These are phyloP conservation scores for Euplexia lucipara DNA, from an alignment of 2,888 invertebrate species.

Conservation along the genomic window DNA sequence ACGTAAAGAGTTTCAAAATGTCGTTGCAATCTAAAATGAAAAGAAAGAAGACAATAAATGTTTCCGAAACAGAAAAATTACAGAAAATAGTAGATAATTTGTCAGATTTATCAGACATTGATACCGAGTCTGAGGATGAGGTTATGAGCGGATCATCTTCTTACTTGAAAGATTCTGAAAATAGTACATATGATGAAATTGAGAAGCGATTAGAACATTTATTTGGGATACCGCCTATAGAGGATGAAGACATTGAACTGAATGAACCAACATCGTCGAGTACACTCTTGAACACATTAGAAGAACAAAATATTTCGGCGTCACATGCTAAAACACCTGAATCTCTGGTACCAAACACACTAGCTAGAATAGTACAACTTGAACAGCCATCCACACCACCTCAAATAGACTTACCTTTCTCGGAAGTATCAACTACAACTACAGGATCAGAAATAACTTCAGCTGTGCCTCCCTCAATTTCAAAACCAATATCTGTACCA, in stretches of 20 bases:
- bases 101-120: slow-evolving; percentile 40
- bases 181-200: slow-evolving; percentile 22
- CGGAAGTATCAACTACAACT: slow-evolving; percentile 10
- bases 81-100: slow-evolving; percentile 25
- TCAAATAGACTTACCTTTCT: slow-evolving; percentile 17
- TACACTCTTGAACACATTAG: slow-evolving; percentile 10
- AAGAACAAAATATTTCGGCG: slow-evolving; percentile 10
- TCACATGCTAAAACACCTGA: slow-evolving; percentile 10
- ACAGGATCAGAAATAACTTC: slow-evolving; percentile 9
- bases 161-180: slow-evolving; percentile 24
- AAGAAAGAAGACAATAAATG: slow-evolving; percentile 13
- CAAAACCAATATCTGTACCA: slow-evolving; percentile 22
- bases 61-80: slow-evolving; percentile 11
- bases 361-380: slow-evolving; percentile 13
- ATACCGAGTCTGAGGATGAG: slow-evolving; percentile 36
- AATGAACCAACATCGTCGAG: slow-evolving; percentile 16
- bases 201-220: slow-evolving; percentile 22
- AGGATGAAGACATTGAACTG: slow-evolving; percentile 17
- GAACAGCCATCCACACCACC: slow-evolving; percentile 22
- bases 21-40: slow-evolving; percentile 17
- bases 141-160: slow-evolving; percentile 18
- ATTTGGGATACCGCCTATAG: slow-evolving; percentile 18
- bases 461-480: slow-evolving; percentile 17
- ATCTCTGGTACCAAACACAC: slow-evolving; percentile 11
- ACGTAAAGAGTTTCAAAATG: slow-evolving; percentile 18